Evolutionary conservation across 92 coral and sea anemone genomes (phyloP), one percentile per base, ranked within the genome.

Genomic region (Heliopora coerulea): DNA sequence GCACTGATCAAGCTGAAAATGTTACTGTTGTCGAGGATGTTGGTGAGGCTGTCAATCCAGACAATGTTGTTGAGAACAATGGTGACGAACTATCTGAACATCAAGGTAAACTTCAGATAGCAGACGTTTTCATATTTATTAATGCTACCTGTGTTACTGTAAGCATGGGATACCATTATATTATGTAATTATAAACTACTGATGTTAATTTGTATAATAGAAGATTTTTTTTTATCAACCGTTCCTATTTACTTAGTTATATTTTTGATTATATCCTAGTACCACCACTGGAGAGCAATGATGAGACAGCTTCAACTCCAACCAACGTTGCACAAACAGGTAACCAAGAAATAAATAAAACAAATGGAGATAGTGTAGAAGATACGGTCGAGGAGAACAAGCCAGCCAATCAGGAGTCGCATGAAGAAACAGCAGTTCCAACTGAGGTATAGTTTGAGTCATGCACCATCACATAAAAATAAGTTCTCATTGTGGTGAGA

Each of bases 11-110:
- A 35, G 62, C 27, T 2, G 59, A 58, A 27, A 84, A 46, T 60
- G 75, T 31, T 44, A 56, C 34, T 73, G 80, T 37, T 30, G 76
- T 29, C 62, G 80, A 25, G 40, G 68, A 61, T 27, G 76, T 33
- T 33, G 78, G 14, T 27, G 57, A 50, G 28, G 44, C 63, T 18
- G 73, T 19, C n/a, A 80, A 24, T 17, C 66, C 35, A 11, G 60
- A 50, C 27, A 54, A 54, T 50, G 62, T 49, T 32, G 40, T 24
- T 3, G 50, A 34, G 41, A 49, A 48, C 44, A 37, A 49, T 48
- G 83, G 44, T 1, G 18, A 54, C n/a, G 31, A 20, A 56, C 61
- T 11, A 21, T 30, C 61, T 3, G 14, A 56, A 23, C 31, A 28
- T 13, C 28, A 56, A 56, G 61, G 61, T 56, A 56, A 37, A 37